Evolutionary conservation across 2,113 vertebrate species (phyloP).

Genomic region (Labrus mixtus): DNA sequence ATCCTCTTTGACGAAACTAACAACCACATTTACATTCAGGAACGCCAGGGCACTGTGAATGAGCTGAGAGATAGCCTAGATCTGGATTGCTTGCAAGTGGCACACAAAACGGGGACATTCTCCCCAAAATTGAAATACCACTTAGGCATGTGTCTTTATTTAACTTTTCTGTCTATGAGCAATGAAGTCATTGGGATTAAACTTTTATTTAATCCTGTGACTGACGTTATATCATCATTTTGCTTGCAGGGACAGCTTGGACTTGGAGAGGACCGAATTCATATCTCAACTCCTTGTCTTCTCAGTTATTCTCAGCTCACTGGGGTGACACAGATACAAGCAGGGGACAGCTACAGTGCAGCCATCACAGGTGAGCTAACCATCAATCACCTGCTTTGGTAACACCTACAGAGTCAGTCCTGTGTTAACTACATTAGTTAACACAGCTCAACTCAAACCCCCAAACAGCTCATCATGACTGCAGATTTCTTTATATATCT

Average conservation of each 20-base stretch:
- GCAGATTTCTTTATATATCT: constrained; percentile 16
- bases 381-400: neutral
- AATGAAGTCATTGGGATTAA: constrained; percentile 40
- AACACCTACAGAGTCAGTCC: neutral
- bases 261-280: constrained; percentile 53
- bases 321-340: constrained; percentile 44
- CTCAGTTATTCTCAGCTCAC: constrained; percentile 45
- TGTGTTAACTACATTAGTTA: neutral
- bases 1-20: constrained; percentile 70
- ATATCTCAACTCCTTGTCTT: constrained; percentile 39
- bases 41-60: constrained; percentile 21
- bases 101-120: constrained; percentile 25
- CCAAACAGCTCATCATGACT: constrained; percentile 23
- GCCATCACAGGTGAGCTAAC: constrained; percentile 62
- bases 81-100: constrained; percentile 4
- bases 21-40: constrained; percentile 58
- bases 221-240: constrained; percentile 34
- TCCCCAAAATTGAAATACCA: constrained; percentile 48
- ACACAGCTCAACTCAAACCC: constrained; percentile 20
- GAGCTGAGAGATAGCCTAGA: constrained; percentile 26
- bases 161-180: constrained; percentile 21
- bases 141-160: constrained; percentile 39
- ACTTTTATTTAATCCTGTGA: constrained; percentile 56
- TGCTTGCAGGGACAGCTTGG: constrained; percentile 70
- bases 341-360: constrained; percentile 65